These are phyloP conservation scores for Sepiola atlantica DNA, from an alignment of 2,888 invertebrate species.

Conservation along the genomic window DNA sequence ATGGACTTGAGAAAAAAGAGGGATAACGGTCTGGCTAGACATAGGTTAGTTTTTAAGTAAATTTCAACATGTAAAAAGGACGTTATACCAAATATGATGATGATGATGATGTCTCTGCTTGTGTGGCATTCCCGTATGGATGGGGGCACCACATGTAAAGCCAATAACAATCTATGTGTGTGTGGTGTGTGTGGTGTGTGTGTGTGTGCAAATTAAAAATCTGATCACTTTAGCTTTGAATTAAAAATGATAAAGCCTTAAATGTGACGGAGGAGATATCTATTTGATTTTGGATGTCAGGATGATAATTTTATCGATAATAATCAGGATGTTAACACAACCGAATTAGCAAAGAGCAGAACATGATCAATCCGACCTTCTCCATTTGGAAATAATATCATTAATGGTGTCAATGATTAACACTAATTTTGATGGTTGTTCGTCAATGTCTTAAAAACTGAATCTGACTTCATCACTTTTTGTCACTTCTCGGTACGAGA, in stretches of 20 bases:
- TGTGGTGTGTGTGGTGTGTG: too few relatives aligned
- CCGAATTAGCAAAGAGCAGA: not conserved
- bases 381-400: not conserved
- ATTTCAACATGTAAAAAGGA: too few relatives aligned
- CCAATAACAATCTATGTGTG: too few relatives aligned
- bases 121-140: too few relatives aligned
- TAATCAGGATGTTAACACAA: conserved; percentile 12
- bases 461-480: conserved; percentile 15
- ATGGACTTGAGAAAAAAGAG: too few relatives aligned
- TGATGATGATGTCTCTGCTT: too few relatives aligned
- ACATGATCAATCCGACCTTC: conserved; percentile 1
- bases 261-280: not conserved
- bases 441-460: not conserved
- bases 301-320: not conserved
- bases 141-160: too few relatives aligned
- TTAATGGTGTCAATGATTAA: conserved; percentile 21
- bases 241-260: not conserved
- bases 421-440: not conserved
- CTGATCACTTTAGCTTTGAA: not conserved
- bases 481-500: not conserved
- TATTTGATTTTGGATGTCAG: not conserved
- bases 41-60: too few relatives aligned
- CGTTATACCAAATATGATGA: too few relatives aligned
- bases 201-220: not conserved
- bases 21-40: too few relatives aligned